Evolutionary conservation across 2,888 invertebrate genomes (phyloP), one percentile per base, ranked within the genome.

Genomic region (Tipula unca): DNA sequence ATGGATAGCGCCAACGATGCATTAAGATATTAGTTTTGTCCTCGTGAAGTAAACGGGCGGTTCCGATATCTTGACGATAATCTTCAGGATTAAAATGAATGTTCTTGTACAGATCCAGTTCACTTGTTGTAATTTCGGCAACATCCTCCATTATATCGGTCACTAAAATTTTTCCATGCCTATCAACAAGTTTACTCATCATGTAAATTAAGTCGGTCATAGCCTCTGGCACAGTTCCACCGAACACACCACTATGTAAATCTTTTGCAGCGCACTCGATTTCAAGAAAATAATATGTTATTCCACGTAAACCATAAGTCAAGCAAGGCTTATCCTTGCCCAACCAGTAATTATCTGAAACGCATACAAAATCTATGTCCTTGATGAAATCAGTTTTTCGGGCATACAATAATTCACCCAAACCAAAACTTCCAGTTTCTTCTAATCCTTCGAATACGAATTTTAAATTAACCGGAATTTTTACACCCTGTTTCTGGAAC

Each of bases 301-400:
- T 93, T 17, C 99, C 99, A 87, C 98, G 93, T 13, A 99, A 92
- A 4, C 99, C 99, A 91, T 99, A 99, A 0, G 99, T 99, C 86
- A 99, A 94, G 90, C 99, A 99, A 0, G 99, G 99, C 89, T 97
- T 98, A n/a, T 94, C 95, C 87, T 95, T 98, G 1, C 99, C 99
- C 86, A 99, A 91, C 99, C 99, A 99, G 90, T 99, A 99, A 91
- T 99, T 99, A 90, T 99, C 99, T 29, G 98, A 98, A 89, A 99
- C 99, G 90, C 99, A 99, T 17, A 98, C 97, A 91, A 94, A 99
- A 90, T 99, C 98, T 0, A 97, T 95, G 89, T 94, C 93, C 85
- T 94, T 92, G 42, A 99, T 93, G 90, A 98, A 98, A 87, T 96
- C 94, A 29, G 89, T 87, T 89, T 95, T 95, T 87, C 93, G 92